Conservation (phyloP, 2,113 vertebrate genomes). For the Proteles cristata region DNA sequence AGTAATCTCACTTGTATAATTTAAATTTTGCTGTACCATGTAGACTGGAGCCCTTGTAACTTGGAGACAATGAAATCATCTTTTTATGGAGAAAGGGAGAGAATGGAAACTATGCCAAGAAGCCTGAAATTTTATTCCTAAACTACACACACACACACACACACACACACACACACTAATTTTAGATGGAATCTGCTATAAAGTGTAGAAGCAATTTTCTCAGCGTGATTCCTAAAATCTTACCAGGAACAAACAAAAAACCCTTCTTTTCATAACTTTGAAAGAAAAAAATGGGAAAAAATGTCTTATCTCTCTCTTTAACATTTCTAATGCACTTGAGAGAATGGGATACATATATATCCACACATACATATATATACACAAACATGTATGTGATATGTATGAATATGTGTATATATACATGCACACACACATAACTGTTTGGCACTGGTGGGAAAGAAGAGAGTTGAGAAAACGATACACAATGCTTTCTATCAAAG, state of each 20-base stretch:
- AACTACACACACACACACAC: background rate
- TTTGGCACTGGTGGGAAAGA: background rate
- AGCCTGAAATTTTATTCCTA: conserved; percentile 32
- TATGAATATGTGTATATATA: too few relatives aligned
- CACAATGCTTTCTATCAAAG: background rate
- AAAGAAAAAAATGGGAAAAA: background rate
- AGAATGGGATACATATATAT: background rate
- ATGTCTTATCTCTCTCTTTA: background rate
- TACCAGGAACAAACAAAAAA: background rate
- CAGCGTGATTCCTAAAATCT: background rate
- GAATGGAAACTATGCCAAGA: conserved; percentile 23
- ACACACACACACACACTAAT: background rate
- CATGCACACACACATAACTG: background rate
- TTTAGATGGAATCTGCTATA: conserved; percentile 8
- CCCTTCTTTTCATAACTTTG: background rate
- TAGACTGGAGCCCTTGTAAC: background rate
- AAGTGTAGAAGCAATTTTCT: conserved; percentile 9
- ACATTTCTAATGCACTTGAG: background rate
- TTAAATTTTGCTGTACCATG: background rate
- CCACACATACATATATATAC: background rate
- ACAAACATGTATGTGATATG: background rate
- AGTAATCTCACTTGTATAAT: background rate
- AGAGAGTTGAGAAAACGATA: background rate
- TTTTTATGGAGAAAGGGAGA: background rate
- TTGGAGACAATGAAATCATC: background rate